Evolutionary conservation across 1,140 invertebrate species (phyloP).

Genomic region (Calycopis cecrops): DNA sequence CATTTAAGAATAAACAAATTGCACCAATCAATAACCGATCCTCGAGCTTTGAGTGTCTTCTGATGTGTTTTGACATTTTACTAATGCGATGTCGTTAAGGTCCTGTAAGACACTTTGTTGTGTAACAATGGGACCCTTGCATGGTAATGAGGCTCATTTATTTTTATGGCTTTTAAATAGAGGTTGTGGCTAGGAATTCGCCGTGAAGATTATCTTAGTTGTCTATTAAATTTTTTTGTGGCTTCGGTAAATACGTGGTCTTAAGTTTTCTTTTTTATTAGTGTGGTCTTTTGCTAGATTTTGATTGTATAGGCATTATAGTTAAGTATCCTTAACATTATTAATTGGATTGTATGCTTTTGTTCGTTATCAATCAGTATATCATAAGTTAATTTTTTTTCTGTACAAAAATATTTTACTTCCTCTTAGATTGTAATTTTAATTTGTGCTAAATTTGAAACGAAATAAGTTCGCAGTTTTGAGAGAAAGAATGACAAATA

Average conservation of each 20-base stretch:
- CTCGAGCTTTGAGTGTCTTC: conserved; percentile 46
- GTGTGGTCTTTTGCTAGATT: neutral
- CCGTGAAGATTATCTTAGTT: conserved; percentile 47
- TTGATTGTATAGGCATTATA: too few species aligned
- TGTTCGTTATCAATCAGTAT: too few species aligned
- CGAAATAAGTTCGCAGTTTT: too few species aligned
- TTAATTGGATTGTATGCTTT: too few species aligned
- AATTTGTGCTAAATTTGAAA: too few species aligned
- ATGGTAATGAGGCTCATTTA: conserved; percentile 69
- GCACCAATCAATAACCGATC: conserved; percentile 61
- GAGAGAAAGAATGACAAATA: too few species aligned
- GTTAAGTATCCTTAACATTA: too few species aligned
- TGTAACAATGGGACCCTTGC: conserved; percentile 48
- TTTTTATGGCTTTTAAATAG: conserved; percentile 68
- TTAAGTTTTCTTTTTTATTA: neutral
- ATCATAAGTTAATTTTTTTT: too few species aligned
- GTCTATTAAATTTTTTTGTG: neutral
- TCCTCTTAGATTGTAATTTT: too few species aligned
- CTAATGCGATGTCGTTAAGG: conserved; percentile 65
- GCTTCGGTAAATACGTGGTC: neutral
- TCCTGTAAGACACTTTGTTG: conserved; percentile 52
- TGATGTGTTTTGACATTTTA: conserved; percentile 73
- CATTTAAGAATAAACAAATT: conserved; percentile 65
- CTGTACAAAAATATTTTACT: too few species aligned
- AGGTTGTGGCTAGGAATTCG: conserved; percentile 53